Evolutionary conservation across 2,888 invertebrate genomes (phyloP).

Genomic region (Plusia festucae): DNA sequence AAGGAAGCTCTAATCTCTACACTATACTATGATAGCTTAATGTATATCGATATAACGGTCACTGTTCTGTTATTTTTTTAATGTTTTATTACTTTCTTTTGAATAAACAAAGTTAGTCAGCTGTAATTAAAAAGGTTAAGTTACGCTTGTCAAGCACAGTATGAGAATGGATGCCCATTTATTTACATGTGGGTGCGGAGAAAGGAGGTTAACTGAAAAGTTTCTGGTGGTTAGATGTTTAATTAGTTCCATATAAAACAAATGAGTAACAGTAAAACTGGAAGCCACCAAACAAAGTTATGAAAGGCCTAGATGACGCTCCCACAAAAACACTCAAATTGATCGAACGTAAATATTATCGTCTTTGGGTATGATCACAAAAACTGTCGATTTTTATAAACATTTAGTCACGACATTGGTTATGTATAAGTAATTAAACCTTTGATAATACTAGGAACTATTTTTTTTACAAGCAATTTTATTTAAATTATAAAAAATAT

Average conservation of each 20-base stretch:
- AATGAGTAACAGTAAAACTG: no score
- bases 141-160: no score
- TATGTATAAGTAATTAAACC: conserved; percentile 16
- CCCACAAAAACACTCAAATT: not conserved
- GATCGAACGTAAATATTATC: not conserved
- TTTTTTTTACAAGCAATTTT: not conserved
- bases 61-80: not conserved
- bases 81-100: not conserved
- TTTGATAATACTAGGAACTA: conserved; percentile 24
- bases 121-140: no score
- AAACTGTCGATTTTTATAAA: conserved; percentile 31
- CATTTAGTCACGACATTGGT: conserved; percentile 45
- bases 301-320: not conserved
- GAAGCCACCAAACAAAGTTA: not conserved
- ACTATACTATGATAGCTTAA: not conserved
- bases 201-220: no score
- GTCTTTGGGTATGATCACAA: conserved; percentile 14
- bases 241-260: no score
- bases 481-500: not conserved
- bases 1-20: not conserved
- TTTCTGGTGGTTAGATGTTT: no score
- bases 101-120: no score
- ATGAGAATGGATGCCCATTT: no score
- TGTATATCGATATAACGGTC: not conserved
- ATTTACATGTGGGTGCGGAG: no score